phyloP scores from a whole-genome alignment of 2,888 invertebrate genomes.

The Xanthorhoe designata region DNA sequence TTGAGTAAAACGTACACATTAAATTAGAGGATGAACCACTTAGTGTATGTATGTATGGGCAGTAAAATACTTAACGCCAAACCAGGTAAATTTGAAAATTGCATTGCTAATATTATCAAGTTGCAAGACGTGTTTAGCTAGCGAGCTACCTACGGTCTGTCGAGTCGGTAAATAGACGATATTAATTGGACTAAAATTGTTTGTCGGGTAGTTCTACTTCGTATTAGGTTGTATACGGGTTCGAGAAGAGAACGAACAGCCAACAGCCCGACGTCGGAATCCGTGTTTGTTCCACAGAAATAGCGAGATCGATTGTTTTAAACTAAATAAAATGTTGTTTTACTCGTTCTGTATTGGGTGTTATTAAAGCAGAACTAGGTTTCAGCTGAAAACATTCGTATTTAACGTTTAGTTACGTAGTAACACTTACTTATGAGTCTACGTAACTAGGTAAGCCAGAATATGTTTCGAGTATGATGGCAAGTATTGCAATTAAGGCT shows the following conservation, averaged over 20 bases:
- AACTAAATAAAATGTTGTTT: conserved; percentile 34
- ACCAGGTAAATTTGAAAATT: not conserved
- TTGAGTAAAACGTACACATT: not conserved
- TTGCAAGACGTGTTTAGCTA: not conserved
- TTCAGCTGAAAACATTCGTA: conserved; percentile 3
- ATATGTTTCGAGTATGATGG: not conserved
- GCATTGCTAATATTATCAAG: not conserved
- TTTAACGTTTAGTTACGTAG: conserved; percentile 4
- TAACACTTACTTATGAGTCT: not conserved
- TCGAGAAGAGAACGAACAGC: conserved; percentile 39
- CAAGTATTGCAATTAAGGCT: not conserved
- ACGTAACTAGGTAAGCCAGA: not conserved
- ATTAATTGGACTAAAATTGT: conserved; percentile 51
- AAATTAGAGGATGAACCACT: not conserved
- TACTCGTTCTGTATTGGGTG: conserved; percentile 15
- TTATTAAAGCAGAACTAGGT: conserved; percentile 18
- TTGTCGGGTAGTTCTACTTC: conserved; percentile 39
- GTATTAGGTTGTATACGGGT: conserved; percentile 36
- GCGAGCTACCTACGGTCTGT: not conserved
- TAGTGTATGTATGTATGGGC: not conserved
- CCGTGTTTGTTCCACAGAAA: conserved; percentile 31
- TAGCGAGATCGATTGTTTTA: conserved; percentile 32
- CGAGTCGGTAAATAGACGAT: conserved; percentile 23
- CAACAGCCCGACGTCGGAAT: conserved; percentile 34
- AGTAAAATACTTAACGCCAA: not conserved